Base-by-base conservation (phyloP, 2,113 vertebrate species). In the Nesogale talazaci region DNA sequence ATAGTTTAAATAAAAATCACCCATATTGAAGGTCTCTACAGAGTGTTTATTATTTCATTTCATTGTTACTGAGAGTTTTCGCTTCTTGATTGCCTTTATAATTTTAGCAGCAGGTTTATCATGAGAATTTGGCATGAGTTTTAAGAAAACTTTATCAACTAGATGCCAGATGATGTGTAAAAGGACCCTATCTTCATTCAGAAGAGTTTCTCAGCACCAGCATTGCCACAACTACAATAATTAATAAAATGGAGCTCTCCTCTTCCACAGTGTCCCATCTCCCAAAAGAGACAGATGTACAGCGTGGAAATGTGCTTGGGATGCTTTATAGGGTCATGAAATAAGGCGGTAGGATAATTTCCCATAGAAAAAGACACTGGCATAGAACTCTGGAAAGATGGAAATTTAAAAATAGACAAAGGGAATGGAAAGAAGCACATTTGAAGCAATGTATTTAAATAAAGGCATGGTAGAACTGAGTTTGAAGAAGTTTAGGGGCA, bases 251-350 rank as follows among this genome's bases (percentile, higher is more conserved):
- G 1, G 0, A 11, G 2, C 22, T 76, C 31, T 38, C 29, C 31
- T 8, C 29, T 22, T 34, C 17, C 2, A 6, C 9, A 63, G 22
- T 23, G 63, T 40, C 2, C 36, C 57, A 22, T 34, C 29, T 40
- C 1, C 12, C n/a, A 29, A 14, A 36, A 19, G 6, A 5, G 46
- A 82, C 52, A 82, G 27, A 17, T 12, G 29, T 4, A 78, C 29
- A 2, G 8, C 11, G 22, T 1, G 1, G 5, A 74, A 31, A 22
- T 3, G 5, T 6, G 4, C 4, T 1, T 0, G 9, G 19, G 9
- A 40, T n/a, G 40, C 27, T 12, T 9, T 31, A 22, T 29, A 15
- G 57, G 25, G 20, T 61, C 14, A 3, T 4, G 15, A 25, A 29
- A 12, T 52, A 12, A 52, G 46, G 46, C 10, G 46, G 46, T 2